Percentiles rank a stretch among this genome's conserved stretches.
Evolutionary conservation across 2,888 invertebrate species (phyloP).

Genomic region (Apoda limacodes): DNA sequence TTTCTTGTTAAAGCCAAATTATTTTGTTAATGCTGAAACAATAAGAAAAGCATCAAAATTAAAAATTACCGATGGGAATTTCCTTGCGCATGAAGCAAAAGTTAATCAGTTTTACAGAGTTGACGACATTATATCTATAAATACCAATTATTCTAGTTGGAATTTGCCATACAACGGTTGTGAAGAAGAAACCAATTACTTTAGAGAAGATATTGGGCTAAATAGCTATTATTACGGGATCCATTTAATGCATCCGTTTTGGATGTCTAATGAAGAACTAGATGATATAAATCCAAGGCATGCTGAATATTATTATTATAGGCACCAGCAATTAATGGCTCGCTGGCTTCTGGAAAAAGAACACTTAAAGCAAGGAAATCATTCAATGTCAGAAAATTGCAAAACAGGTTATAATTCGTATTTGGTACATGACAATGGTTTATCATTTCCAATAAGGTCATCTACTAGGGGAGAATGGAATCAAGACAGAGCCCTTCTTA

Average conservation of each 20-base stretch:
- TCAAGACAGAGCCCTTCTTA: slow-evolving; percentile 35
- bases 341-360: slow-evolving; percentile 45
- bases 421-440: slow-evolving; percentile 47
- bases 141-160: slow-evolving; percentile 61
- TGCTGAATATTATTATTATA: slow-evolving; percentile 48
- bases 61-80: slow-evolving; percentile 28
- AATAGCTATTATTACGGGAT: slow-evolving; percentile 71
- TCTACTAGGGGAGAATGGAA: slow-evolving; percentile 29
- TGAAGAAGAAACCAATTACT: slow-evolving; percentile 69
- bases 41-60: slow-evolving; percentile 45
- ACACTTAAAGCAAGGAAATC: slow-evolving; percentile 27
- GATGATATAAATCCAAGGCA: slow-evolving; percentile 40
- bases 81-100: slow-evolving; percentile 26
- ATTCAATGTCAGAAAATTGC: slow-evolving; percentile 21
- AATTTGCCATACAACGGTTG: slow-evolving; percentile 53
- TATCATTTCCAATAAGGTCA: slow-evolving; percentile 46
- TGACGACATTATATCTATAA: slow-evolving; percentile 33
- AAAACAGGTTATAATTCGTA: slow-evolving; percentile 38
- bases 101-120: slow-evolving; percentile 32
- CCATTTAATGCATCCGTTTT: slow-evolving; percentile 69
- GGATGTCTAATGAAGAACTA: slow-evolving; percentile 63
- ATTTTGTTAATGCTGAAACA: slow-evolving; percentile 47
- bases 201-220: slow-evolving; percentile 73
- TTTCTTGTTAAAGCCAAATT: slow-evolving; percentile 57
- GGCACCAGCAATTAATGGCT: slow-evolving; percentile 46